These are phyloP conservation scores for Chloropsis cyanopogon DNA, from an alignment of 2,113 vertebrate genomes.

Conservation along the genomic window DNA sequence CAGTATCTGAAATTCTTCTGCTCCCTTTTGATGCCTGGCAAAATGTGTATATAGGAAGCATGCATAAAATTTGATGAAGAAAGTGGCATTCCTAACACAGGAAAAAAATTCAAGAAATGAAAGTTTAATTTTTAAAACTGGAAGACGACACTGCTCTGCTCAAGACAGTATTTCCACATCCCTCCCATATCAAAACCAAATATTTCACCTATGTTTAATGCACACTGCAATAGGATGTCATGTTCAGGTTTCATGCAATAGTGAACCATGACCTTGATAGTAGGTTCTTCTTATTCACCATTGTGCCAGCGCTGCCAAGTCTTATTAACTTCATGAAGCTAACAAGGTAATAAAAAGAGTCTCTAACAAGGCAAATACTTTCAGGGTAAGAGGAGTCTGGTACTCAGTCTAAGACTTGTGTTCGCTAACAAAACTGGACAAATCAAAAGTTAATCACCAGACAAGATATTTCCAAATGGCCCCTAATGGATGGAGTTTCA, in stretches of 20 bases:
- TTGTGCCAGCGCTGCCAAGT: neutral
- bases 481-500: accelerated
- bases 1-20: neutral
- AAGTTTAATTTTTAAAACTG: neutral
- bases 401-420: neutral
- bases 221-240: neutral
- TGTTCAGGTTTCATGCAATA: neutral
- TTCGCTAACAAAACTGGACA: neutral
- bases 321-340: neutral
- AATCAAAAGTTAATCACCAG: neutral
- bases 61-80: accelerated
- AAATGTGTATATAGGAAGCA: neutral
- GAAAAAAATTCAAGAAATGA: neutral
- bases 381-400: neutral
- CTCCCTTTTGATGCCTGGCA: neutral
- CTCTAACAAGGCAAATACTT: neutral
- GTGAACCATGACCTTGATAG: neutral
- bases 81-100: neutral
- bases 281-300: neutral
- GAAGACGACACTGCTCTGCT: neutral
- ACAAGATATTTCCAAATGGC: neutral
- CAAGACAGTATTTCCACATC: neutral
- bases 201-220: neutral
- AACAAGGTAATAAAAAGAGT: neutral
- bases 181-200: neutral